phyloP scores from a whole-genome alignment of 2,797 vertebrate species.

The Dermochelys coriacea region DNA sequence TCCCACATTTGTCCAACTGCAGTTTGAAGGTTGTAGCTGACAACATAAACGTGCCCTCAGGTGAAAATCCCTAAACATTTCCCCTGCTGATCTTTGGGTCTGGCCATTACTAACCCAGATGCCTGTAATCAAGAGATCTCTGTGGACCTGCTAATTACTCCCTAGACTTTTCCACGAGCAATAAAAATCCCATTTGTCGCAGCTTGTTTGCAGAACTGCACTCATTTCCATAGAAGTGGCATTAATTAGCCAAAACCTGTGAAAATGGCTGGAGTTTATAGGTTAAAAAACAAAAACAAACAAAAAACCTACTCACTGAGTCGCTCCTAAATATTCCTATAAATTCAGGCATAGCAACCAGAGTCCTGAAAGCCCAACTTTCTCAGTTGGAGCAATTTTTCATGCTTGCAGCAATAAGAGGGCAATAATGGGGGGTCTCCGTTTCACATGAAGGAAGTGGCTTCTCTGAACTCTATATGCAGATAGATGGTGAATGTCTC shows the following conservation, averaged over 20 bases:
- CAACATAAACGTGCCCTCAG: conserved; percentile 84
- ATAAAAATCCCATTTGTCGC: conserved; percentile 83
- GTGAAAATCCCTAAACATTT: conserved; percentile 79
- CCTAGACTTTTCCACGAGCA: conserved; percentile 78
- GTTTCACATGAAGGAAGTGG: conserved; percentile 68
- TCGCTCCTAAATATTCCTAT: conserved; percentile 71
- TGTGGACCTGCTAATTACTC: conserved; percentile 81
- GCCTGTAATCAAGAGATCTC: conserved; percentile 80
- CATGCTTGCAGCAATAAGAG: conserved; percentile 72
- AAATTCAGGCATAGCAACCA: conserved; percentile 66
- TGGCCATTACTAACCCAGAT: conserved; percentile 80
- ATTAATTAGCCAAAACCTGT: conserved; percentile 84
- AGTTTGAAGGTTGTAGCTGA: conserved; percentile 83
- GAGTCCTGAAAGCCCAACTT: conserved; percentile 58
- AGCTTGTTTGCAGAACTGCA: conserved; percentile 78
- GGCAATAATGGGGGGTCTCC: conserved; percentile 73
- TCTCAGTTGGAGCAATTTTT: conserved; percentile 72
- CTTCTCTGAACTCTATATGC: conserved; percentile 69
- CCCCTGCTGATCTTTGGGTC: conserved; percentile 70
- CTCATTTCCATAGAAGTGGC: conserved; percentile 79
- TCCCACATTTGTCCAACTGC: conserved; percentile 86
- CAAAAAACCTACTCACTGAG: not conserved
- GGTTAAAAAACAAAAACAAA: conserved; percentile 46
- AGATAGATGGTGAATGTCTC: conserved; percentile 78
- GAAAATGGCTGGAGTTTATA: conserved; percentile 79